These are phyloP conservation scores for Pseudococcus longispinus DNA, from an alignment of 2,888 invertebrate genomes.

Conservation along the genomic window DNA sequence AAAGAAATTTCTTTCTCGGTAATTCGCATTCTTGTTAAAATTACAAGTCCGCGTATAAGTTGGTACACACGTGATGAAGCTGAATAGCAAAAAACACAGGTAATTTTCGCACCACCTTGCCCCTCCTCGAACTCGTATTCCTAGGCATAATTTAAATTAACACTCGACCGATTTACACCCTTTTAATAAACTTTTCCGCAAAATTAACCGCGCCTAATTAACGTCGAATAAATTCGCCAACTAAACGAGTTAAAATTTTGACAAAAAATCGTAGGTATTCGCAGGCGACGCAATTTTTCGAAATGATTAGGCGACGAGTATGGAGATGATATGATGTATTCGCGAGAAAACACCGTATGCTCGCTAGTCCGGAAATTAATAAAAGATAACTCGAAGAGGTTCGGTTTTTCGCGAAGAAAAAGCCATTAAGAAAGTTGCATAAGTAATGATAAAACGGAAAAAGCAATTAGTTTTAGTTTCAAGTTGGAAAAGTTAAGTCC, in stretches of 20 bases:
- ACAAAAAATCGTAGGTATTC: not conserved
- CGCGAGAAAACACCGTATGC: not conserved
- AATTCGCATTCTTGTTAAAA: slow-evolving; percentile 11
- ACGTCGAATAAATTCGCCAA: not conserved
- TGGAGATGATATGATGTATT: not conserved
- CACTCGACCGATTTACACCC: slow-evolving; percentile 1
- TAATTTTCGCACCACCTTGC: not conserved
- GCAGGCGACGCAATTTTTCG: not conserved
- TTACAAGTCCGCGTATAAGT: not conserved
- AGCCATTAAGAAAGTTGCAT: slow-evolving; percentile 50
- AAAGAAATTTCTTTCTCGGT: not conserved
- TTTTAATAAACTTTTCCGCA: not conserved
- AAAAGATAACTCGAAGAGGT: slow-evolving; percentile 46
- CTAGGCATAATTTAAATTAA: not conserved
- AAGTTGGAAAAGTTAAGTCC: not conserved
- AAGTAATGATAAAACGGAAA: slow-evolving; percentile 50
- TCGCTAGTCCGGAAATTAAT: slow-evolving; percentile 39
- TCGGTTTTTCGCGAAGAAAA: slow-evolving; percentile 31
- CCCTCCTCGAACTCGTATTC: not conserved
- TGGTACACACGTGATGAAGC: too few relatives aligned
- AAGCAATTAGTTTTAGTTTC: slow-evolving; percentile 49
- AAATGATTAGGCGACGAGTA: not conserved
- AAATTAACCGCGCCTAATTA: slow-evolving; percentile 18
- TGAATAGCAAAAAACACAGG: not conserved
- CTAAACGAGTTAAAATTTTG: not conserved